A percentile compares a stretch with the other conserved stretches of the same genome.
Evolutionary conservation across 1,140 invertebrate species (phyloP).

Genomic region (Neodiprion fabricii): DNA sequence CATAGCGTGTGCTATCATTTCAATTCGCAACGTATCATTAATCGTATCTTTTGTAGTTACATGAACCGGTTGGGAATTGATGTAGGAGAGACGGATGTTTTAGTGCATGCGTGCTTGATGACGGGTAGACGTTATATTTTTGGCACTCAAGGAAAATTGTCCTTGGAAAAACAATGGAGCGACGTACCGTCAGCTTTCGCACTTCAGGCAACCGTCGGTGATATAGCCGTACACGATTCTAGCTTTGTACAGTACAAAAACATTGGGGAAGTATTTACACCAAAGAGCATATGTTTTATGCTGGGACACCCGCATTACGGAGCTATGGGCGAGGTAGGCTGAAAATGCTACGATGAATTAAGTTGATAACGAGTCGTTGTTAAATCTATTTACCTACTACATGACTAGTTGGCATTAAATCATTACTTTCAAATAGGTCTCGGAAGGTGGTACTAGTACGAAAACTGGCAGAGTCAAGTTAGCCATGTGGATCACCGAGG

Average conservation of each 20-base stretch:
- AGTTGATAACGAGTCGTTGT: constrained; percentile 8
- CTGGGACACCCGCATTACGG: constrained; percentile 83
- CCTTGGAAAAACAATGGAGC: constrained; percentile 75
- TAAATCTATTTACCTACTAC: constrained; percentile 20
- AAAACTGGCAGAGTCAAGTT: constrained; percentile 66
- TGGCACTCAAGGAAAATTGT: constrained; percentile 64
- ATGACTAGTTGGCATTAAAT: background rate
- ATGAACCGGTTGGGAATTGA: constrained; percentile 74
- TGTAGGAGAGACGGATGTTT: constrained; percentile 71
- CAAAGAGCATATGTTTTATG: constrained; percentile 75
- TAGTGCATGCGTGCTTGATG: constrained; percentile 78
- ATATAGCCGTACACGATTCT: constrained; percentile 64
- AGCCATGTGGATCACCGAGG: constrained; percentile 54
- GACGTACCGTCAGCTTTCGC: constrained; percentile 66
- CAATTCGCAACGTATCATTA: background rate
- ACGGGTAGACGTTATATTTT: constrained; percentile 71
- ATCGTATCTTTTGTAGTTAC: constrained; percentile 62
- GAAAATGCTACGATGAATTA: constrained; percentile 10
- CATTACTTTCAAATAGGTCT: constrained; percentile 47
- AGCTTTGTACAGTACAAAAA: constrained; percentile 57
- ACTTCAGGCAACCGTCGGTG: constrained; percentile 71
- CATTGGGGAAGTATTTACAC: constrained; percentile 76
- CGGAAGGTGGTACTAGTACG: constrained; percentile 49
- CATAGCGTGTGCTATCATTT: constrained; percentile 9
- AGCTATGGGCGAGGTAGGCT: constrained; percentile 71